Percentiles rank a stretch among this genome's conserved stretches.
phyloP scores from a whole-genome alignment of 2,888 invertebrate genomes.

The Diplolepis rosae region DNA sequence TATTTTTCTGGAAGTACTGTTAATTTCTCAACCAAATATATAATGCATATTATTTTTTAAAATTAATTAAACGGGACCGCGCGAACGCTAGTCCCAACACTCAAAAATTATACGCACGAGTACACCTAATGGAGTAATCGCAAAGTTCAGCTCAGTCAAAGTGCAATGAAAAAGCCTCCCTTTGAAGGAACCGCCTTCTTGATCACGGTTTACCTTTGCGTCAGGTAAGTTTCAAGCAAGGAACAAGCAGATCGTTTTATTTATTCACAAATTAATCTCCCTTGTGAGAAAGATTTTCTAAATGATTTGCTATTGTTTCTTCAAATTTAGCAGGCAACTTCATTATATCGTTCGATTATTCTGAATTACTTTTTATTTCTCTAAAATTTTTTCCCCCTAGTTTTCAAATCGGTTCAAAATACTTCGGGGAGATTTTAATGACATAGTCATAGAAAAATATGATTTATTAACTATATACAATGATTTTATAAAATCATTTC shows the following conservation, averaged over 20 bases:
- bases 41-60: background rate
- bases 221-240: constrained; percentile 77
- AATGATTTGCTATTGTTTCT: constrained; percentile 29
- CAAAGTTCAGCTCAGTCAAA: constrained; percentile 31
- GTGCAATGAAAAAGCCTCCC: constrained; percentile 63
- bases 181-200: constrained; percentile 77
- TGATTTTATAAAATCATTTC: too few relatives aligned
- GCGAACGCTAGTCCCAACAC: constrained; percentile 38
- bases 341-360: background rate
- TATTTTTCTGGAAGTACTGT: too few relatives aligned
- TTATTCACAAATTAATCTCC: background rate
- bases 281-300: constrained; percentile 14
- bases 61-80: constrained; percentile 24
- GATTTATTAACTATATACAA: too few relatives aligned
- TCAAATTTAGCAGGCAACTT: background rate
- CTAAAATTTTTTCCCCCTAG: background rate
- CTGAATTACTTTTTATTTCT: background rate
- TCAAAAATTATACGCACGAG: constrained; percentile 40
- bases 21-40: too few relatives aligned
- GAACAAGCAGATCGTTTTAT: background rate
- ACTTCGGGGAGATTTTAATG: too few relatives aligned
- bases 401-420: too few relatives aligned
- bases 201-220: constrained; percentile 81
- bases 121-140: constrained; percentile 26
- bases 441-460: too few relatives aligned